phyloP scores from a whole-genome alignment of 2,797 vertebrate species.

The Gambusia yucatana region DNA sequence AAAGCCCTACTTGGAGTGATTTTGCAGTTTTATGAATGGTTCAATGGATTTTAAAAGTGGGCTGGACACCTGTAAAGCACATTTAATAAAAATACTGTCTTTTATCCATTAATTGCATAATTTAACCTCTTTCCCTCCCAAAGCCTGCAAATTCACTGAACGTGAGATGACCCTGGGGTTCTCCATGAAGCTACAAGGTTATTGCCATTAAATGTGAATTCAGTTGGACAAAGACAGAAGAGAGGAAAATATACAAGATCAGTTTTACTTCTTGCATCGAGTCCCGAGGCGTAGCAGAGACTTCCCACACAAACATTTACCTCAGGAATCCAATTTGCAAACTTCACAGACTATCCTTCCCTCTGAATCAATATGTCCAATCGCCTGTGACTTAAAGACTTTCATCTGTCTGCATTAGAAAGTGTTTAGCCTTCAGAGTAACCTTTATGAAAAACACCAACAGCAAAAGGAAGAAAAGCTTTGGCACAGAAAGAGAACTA shows the following conservation, averaged over 20 bases:
- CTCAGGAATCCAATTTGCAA: slow-evolving; percentile 40
- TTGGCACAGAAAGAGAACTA: not conserved
- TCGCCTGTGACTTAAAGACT: slow-evolving; percentile 25
- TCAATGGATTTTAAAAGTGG: not conserved
- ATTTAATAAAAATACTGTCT: not conserved
- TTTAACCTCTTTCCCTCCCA: not conserved
- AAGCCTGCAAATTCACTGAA: not conserved
- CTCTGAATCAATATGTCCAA: slow-evolving; percentile 40
- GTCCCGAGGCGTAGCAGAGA: slow-evolving; percentile 4
- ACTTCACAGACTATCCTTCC: slow-evolving; percentile 35
- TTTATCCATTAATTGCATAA: not conserved
- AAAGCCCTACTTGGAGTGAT: not conserved
- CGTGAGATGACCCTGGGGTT: not conserved
- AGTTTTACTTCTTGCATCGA: not conserved
- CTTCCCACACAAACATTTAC: slow-evolving; percentile 31
- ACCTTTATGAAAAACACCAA: slow-evolving; percentile 3
- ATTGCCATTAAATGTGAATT: not conserved
- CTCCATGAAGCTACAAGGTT: not conserved
- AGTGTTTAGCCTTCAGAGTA: not conserved
- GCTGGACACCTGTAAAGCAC: not conserved
- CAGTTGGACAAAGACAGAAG: not conserved
- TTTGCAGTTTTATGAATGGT: not conserved
- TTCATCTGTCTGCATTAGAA: slow-evolving; percentile 14
- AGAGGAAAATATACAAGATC: not conserved
- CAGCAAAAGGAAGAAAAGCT: not conserved